Percentiles rank a stretch among this genome's conserved stretches.
Conservation (phyloP, 2,888 invertebrate genomes). For the Amiota mariae region DNA sequence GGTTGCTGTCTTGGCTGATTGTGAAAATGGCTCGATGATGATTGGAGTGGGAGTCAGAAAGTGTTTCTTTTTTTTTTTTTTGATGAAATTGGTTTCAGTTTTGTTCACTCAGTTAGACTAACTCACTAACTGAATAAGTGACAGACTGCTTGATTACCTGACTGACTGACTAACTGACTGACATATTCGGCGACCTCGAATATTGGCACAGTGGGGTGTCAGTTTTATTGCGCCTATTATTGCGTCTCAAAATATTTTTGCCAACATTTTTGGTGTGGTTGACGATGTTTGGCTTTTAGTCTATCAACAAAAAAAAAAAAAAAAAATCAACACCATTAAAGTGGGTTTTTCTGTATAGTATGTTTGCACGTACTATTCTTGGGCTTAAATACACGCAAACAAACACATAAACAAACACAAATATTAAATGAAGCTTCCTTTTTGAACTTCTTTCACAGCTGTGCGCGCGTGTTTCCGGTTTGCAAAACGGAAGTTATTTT, state of each 20-base stretch:
- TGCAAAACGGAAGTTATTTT: slow-evolving; percentile 25
- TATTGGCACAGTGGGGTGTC: slow-evolving; percentile 14
- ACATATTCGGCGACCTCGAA: background rate
- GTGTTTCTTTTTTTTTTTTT: background rate
- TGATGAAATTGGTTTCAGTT: background rate
- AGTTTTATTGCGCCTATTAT: slow-evolving; percentile 25
- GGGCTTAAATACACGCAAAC: background rate
- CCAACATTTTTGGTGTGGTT: background rate
- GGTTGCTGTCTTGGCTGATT: background rate
- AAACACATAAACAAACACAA: background rate
- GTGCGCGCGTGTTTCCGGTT: slow-evolving; percentile 25
- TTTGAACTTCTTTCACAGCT: background rate
- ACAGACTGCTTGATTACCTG: too few species aligned
- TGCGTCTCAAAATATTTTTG: slow-evolving; percentile 15
- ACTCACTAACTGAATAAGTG: background rate
- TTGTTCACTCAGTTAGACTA: background rate
- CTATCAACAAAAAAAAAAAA: too few species aligned
- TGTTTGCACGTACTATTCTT: background rate
- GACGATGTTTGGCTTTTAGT: slow-evolving; percentile 25
- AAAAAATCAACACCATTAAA: slow-evolving; percentile 12
- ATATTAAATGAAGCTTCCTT: background rate
- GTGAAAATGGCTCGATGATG: too few species aligned
- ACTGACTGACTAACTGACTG: background rate
- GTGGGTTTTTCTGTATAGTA: background rate
- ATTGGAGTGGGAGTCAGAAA: background rate